Conservation (phyloP, 2,797 vertebrate genomes). For the Orestias chungarensis region DNA sequence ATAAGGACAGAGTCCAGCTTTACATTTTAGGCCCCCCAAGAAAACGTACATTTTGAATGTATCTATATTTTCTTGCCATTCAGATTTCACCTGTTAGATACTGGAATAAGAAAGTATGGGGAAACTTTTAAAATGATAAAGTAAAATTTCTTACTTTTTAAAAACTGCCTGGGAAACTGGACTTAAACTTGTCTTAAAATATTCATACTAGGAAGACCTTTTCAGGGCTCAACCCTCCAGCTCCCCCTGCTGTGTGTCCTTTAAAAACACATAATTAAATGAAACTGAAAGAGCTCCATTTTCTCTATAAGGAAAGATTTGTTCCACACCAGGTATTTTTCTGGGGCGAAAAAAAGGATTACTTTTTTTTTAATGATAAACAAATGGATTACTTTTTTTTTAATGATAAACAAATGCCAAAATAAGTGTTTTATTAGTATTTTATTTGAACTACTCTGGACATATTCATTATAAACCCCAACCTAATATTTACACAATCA, state of each 20-base stretch:
- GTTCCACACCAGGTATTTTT: background rate
- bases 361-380: background rate
- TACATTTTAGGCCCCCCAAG: too few relatives aligned
- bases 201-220: slow-evolving; percentile 3
- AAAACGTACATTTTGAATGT: too few relatives aligned
- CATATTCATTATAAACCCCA: background rate
- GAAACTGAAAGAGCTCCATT: background rate
- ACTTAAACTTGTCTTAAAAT: background rate
- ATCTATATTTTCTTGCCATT: background rate
- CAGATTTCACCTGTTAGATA: background rate
- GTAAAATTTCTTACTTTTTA: background rate
- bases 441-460: background rate
- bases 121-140: background rate
- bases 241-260: slow-evolving; percentile 26
- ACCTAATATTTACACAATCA: background rate
- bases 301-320: background rate
- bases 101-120: too few relatives aligned
- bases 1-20: background rate
- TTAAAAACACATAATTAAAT: background rate
- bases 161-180: too few relatives aligned
- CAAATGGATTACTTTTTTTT: too few relatives aligned
- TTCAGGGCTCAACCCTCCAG: slow-evolving; percentile 3
- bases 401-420: background rate
- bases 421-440: too few relatives aligned
- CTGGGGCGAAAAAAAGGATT: too few relatives aligned